Conservation (phyloP, 2,113 vertebrate genomes). For the Oryzias javanicus region DNA sequence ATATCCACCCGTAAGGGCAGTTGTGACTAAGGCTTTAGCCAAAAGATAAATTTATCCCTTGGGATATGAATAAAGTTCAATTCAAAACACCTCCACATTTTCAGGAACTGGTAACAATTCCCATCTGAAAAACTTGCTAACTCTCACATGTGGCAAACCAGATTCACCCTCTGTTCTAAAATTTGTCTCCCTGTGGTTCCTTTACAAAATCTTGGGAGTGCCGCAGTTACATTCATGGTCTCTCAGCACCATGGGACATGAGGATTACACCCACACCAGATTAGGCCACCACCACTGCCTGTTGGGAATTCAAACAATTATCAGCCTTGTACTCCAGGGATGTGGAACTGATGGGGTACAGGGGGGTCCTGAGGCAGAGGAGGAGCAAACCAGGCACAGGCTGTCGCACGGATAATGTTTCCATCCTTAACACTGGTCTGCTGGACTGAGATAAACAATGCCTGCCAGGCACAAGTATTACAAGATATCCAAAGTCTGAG, state of each 20-base stretch:
- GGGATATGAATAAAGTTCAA: too few species aligned
- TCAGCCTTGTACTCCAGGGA: slow-evolving; percentile 65
- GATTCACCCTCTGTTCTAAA: slow-evolving; percentile 40
- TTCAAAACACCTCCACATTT: slow-evolving; percentile 39
- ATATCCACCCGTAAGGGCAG: too few species aligned
- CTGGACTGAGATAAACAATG: slow-evolving; percentile 72
- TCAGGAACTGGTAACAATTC: slow-evolving; percentile 16
- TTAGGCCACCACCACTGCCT: slow-evolving; percentile 69
- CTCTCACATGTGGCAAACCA: slow-evolving; percentile 21
- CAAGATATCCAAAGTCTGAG: slow-evolving; percentile 57
- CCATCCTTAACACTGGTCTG: slow-evolving; percentile 63
- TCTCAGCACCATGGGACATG: slow-evolving; percentile 64
- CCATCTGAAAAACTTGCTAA: slow-evolving; percentile 1
- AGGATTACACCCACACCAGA: slow-evolving; percentile 76
- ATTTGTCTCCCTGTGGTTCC: slow-evolving; percentile 48
- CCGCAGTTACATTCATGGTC: slow-evolving; percentile 64
- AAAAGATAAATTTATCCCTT: too few species aligned
- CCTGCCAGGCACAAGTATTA: slow-evolving; percentile 59
- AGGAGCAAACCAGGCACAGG: slow-evolving; percentile 33
- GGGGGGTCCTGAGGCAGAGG: slow-evolving; percentile 45
- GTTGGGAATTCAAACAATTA: slow-evolving; percentile 79
- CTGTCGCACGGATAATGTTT: slow-evolving; percentile 51
- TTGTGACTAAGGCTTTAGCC: too few species aligned
- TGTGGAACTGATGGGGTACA: slow-evolving; percentile 42
- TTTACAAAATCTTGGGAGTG: slow-evolving; percentile 43